phyloP scores from a whole-genome alignment of 2,797 vertebrate genomes.

The Bothrops alternatus region DNA sequence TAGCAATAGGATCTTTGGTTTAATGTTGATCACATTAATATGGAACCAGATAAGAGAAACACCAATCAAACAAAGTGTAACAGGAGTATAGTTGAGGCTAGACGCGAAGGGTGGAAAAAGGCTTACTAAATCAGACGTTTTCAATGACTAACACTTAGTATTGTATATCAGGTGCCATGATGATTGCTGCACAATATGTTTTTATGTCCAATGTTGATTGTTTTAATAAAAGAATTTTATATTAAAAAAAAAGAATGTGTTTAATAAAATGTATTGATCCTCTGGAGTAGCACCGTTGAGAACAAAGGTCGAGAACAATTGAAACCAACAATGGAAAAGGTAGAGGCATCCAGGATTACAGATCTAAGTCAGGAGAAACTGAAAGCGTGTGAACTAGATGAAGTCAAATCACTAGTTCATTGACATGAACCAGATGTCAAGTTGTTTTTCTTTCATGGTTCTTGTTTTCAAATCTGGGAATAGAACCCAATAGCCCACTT shows the following conservation, averaged over 20 bases:
- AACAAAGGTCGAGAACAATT: not conserved
- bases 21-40: no score
- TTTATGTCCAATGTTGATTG: no score
- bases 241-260: not conserved
- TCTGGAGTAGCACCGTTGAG: not conserved
- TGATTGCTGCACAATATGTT: no score
- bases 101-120: no score
- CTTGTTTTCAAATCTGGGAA: not conserved
- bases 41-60: no score
- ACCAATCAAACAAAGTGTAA: no score
- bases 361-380: not conserved
- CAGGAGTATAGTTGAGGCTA: no score
- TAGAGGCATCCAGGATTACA: not conserved
- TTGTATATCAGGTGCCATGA: no score
- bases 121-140: no score
- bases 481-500: not conserved
- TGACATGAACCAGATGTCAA: not conserved
- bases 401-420: not conserved
- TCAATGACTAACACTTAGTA: no score
- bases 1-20: no score
- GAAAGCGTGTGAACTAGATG: not conserved
- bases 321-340: not conserved
- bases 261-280: not conserved
- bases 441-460: not conserved
- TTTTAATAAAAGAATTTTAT: no score